Evolutionary conservation across 2,113 vertebrate genomes (phyloP), one percentile per base, ranked within the genome.

Genomic region (Urocitellus parryii): DNA sequence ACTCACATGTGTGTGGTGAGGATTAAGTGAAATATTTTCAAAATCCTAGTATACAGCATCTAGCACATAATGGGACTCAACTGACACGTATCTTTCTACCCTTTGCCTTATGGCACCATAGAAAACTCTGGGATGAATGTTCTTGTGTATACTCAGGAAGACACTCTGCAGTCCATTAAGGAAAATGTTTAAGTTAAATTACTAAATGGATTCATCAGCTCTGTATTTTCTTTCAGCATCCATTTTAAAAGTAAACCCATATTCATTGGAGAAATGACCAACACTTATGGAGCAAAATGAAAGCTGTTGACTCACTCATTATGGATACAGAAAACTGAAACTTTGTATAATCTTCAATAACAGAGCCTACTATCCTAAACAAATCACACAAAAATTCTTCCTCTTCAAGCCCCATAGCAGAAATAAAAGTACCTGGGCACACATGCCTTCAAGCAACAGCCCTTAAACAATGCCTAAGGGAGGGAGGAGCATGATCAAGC

Each of bases 241-340:
- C n/a, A 86, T 53, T 81, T 81, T 25, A n/a, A 87, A 82, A 90
- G 86, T 84, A 92, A 94, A 70, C 24, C 79, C 63, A 58, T 8
- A 39, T 22, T 18, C 25, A 56, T 48, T 77, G 85, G 39, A 93
- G 79, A 94, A 95, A 42, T 8, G 25, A 34, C 42, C 20, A 68
- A 17, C 24, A 80, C 17, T 42, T 70, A 45, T 0, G 1, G 53
- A 37, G 9, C 51, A 63, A 83, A 94, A 89, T 39, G 13, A 68
- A 90, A 78, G 34, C 13, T 84, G 37, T 27, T n/a, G 74, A 63
- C 48, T 93, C 39, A 45, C 8, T 76, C 29, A 25, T 24, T 53
- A 88, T 13, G 20, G 45, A 48, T 13, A 79, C 3, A 45, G 48
- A 95, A 68, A 58, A 39, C 7, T 68, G 34, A 80, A 24, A 51